Conservation (phyloP, 2,113 vertebrate genomes). For the Upupa epops region DNA sequence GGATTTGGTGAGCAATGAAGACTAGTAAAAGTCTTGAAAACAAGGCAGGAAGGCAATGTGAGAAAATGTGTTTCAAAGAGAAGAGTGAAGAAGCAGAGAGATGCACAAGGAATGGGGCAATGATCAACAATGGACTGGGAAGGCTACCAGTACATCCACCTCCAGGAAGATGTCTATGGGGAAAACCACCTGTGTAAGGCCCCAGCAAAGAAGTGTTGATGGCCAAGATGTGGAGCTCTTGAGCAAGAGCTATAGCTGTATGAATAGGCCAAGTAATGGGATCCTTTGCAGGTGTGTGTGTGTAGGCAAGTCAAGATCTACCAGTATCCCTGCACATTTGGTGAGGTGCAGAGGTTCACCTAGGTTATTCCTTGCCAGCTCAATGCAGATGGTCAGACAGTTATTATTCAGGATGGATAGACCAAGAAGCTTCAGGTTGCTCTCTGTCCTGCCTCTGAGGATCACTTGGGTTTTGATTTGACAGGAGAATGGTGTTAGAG, state of each 20-base stretch:
- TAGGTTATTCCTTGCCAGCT: background rate
- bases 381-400: background rate
- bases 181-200: background rate
- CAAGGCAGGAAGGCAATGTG: background rate
- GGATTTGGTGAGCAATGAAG: background rate
- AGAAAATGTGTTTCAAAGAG: accelerated
- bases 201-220: background rate
- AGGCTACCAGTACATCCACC: background rate
- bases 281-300: accelerated
- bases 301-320: background rate
- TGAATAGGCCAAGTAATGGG: accelerated
- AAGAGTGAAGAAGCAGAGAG: background rate
- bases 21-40: background rate
- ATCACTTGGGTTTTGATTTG: background rate
- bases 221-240: background rate
- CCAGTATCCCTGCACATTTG: accelerated
- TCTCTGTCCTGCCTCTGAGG: background rate
- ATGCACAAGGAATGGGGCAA: accelerated
- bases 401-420: accelerated
- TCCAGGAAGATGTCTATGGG: accelerated
- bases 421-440: background rate
- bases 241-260: background rate
- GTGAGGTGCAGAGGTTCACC: background rate
- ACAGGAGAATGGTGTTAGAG: background rate
- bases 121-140: background rate